These are phyloP conservation scores for Euschistus heros DNA, from an alignment of 1,140 invertebrate genomes.

Conservation along the genomic window DNA sequence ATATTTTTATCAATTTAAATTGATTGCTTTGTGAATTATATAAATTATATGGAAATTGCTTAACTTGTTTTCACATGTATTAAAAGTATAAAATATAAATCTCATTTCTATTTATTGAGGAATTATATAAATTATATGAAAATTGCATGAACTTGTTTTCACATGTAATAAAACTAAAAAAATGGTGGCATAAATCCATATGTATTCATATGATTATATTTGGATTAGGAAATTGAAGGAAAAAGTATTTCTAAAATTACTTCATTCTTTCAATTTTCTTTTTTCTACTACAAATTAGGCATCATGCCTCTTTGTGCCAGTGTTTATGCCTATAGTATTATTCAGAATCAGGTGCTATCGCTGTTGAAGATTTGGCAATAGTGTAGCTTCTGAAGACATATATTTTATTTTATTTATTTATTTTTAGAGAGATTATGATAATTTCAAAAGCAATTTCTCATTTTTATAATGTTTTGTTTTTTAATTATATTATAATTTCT, in stretches of 20 bases:
- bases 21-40: no score
- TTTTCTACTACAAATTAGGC: not conserved
- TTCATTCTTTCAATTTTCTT: not conserved
- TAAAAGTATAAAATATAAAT: no score
- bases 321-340: not conserved
- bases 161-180: not conserved
- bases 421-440: no score
- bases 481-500: no score
- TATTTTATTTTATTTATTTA: not conserved
- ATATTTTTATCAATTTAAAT: no score
- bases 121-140: not conserved
- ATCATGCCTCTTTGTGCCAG: not conserved
- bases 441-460: no score
- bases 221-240: no score
- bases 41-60: no score
- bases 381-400: constrained; percentile 9
- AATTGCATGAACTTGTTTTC: not conserved
- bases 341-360: constrained; percentile 5
- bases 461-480: no score
- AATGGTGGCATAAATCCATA: not conserved
- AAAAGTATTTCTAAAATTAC: not conserved
- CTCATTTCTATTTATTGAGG: no score
- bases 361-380: constrained; percentile 4
- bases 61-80: no score
- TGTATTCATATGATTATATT: not conserved